Evolutionary conservation across 2,888 invertebrate genomes (phyloP), one percentile per base, ranked within the genome.

Genomic region (Andrena flavipes): DNA sequence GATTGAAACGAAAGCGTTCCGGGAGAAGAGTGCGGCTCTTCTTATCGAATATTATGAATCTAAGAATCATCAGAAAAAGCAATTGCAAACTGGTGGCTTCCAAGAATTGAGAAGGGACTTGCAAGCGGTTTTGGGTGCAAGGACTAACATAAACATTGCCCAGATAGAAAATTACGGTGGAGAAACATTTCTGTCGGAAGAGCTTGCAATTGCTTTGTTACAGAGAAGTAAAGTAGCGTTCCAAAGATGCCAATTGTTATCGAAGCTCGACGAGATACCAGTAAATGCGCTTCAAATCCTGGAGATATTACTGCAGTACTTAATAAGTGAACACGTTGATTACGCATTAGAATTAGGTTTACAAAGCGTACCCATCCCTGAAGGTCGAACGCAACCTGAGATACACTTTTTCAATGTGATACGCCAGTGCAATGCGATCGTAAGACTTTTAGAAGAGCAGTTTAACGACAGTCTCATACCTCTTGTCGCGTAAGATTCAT

Each of bases 131-230:
- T 97, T 99, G 87, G 98, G 98, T 2, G 97, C 98, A 0, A 96
- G 98, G 74, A 97, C 98, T 0, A 99, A 98, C 92, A 98, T 99
- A 79, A 98, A 98, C 92, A 98, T 99, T 84, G 98, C 97, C 0
- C 97, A 98, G 92, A 98, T 99, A 62, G 99, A 99, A 94, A 98
- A 99, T 94, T 99, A 98, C 92, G 99, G 99, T 2, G 99, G 98
- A 0, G 99, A 99, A 94, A 99, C 99, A 0, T 99, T 99, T 93
- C 95, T 99, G 0, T 99, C 99, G 0, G 99, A 99, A 93, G 98
- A 98, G 92, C 95, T 99, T 2, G 99, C 99, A 0, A 98, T 98
- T 86, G 97, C 96, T 90, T 96, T 99, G 91, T 94, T 99, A 56
- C 98, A 98, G 92, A 98, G 98, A 91, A 97, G 98, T 0, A 98